Evolutionary conservation across 2,113 vertebrate genomes (phyloP), one percentile per base, ranked within the genome.

Genomic region (Solea solea): DNA sequence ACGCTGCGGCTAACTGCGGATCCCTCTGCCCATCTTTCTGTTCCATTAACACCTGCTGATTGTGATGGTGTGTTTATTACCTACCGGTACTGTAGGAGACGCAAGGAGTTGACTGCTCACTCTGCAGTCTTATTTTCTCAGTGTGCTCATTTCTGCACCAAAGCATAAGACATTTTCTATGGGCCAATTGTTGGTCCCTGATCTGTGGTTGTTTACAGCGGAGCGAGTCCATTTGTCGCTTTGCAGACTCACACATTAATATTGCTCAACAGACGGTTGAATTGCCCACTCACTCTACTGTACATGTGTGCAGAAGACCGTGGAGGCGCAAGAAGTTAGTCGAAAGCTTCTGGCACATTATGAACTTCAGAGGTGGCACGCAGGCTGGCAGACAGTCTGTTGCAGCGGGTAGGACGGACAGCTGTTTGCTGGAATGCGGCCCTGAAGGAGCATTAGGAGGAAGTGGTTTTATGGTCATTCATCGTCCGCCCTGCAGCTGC

Each of bases 21-120:
- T 74, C 63, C 71, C 48, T 82, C 76, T 48, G 12, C 67, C 64
- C 70, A 73, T 79, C 68, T 62, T 42, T 72, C 75, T 70, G 48
- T 82, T 86, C 88, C 81, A 87, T 85, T 88, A 89, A 75, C 89
- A 90, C 86, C 88, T 90, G 83, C 89, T 90, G 91, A 89, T 87
- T 78, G 72, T 52, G 76, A 76, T 34, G 50, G 63, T 73, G 84
- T 64, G 68, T 85, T 81, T 83, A 72, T 64, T 57, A 56, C 55
- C 44, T 49, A 42, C 28, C 2, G 0, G 21, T 9, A 73, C 49
- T 14, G 0, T 46, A 58, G 76, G 77, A 67, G 58, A 69, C 27
- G 34, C 40, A 21, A 40, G 39, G 65, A 77, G 54, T 5, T 21
- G 50, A 67, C 34, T 83, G 86, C 85, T 85, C 85, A 80, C 59